Conservation (phyloP, 1,140 invertebrate species). For the Drosophila rufa region DNA sequence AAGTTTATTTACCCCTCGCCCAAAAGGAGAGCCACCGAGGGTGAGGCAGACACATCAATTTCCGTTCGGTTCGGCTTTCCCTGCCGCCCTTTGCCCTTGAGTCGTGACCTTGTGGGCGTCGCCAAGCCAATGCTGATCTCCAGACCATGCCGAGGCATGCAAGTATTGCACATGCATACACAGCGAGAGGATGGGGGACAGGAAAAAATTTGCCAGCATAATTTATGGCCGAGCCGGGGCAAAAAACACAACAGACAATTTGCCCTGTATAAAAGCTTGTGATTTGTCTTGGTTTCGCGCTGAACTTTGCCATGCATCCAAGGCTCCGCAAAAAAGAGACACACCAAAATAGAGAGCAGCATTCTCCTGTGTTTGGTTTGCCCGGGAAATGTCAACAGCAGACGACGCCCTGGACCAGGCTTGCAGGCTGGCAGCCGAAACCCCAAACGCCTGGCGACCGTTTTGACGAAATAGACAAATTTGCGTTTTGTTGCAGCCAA, state of each 20-base stretch:
- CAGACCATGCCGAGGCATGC: slow-evolving; percentile 57
- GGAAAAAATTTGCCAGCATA: slow-evolving; percentile 62
- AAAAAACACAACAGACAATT: slow-evolving; percentile 75
- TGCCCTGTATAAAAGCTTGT: slow-evolving; percentile 79
- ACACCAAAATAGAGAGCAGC: slow-evolving; percentile 22
- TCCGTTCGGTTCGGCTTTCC: not conserved
- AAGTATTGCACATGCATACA: slow-evolving; percentile 67
- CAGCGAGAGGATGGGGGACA: not conserved
- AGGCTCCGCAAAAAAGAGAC: slow-evolving; percentile 17
- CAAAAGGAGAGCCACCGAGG: not conserved
- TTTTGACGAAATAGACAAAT: slow-evolving; percentile 84
- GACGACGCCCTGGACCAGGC: slow-evolving; percentile 53
- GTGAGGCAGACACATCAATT: slow-evolving; percentile 30
- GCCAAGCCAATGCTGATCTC: not conserved
- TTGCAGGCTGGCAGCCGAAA: slow-evolving; percentile 26
- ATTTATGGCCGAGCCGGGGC: slow-evolving; percentile 57
- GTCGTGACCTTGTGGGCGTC: slow-evolving; percentile 69
- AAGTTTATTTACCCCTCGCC: slow-evolving; percentile 59
- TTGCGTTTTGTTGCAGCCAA: slow-evolving; percentile 82
- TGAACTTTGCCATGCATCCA: slow-evolving; percentile 55
- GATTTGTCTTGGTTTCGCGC: slow-evolving; percentile 77
- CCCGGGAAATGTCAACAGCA: slow-evolving; percentile 78
- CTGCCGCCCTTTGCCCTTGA: slow-evolving; percentile 58
- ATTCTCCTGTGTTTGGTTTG: slow-evolving; percentile 44
- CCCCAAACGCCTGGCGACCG: slow-evolving; percentile 75